phyloP scores from a whole-genome alignment of 2,113 vertebrate genomes.

The Tragulus kanchil region DNA sequence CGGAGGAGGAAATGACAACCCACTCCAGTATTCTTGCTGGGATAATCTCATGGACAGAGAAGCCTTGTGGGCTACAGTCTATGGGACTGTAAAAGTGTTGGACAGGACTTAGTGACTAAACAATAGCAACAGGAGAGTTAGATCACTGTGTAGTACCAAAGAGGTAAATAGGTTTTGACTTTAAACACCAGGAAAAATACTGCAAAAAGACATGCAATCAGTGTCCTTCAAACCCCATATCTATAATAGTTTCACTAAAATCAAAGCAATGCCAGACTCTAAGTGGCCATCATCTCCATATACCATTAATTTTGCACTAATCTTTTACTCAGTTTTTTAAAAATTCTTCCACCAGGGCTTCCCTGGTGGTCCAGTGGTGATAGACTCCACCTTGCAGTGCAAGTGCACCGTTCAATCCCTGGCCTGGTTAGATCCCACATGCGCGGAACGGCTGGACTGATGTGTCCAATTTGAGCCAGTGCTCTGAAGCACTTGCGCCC shows the following conservation, averaged over 20 bases:
- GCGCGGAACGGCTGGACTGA: too few relatives aligned
- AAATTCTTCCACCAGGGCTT: too few relatives aligned
- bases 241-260: background rate
- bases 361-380: too few relatives aligned
- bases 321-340: background rate
- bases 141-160: background rate
- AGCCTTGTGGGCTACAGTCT: background rate
- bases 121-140: background rate
- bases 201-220: background rate
- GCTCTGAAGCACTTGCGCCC: too few relatives aligned
- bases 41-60: background rate
- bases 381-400: too few relatives aligned
- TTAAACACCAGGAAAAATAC: background rate
- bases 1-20: background rate
- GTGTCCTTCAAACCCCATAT: background rate
- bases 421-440: too few relatives aligned
- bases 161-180: background rate
- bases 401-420: too few relatives aligned
- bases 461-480: too few relatives aligned
- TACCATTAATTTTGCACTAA: background rate
- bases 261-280: background rate
- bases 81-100: background rate
- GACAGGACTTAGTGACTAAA: background rate
- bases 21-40: background rate
- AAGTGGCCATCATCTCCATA: background rate